Evolutionary conservation across 2,797 vertebrate genomes (phyloP).

Genomic region (Pygocentrus nattereri): DNA sequence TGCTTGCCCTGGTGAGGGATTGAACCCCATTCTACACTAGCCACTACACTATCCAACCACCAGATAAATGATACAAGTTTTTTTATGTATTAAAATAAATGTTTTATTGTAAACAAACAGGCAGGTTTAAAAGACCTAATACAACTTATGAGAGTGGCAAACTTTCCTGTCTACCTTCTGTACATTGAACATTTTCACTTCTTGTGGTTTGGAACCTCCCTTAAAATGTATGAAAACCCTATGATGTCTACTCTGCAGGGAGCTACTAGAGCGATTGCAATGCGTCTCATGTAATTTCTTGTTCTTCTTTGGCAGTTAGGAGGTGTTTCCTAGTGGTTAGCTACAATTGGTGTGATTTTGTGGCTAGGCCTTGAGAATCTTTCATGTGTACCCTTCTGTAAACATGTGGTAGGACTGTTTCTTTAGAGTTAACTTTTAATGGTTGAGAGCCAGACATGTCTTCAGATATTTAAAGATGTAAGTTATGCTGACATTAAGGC

Average conservation of each 20-base stretch:
- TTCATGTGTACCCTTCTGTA: conserved; percentile 7
- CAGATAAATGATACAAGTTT: too few relatives aligned
- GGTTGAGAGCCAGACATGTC: not conserved
- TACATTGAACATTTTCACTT: not conserved
- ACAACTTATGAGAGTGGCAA: not conserved
- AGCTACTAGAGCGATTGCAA: not conserved
- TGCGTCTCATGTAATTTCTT: not conserved
- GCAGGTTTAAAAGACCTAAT: too few relatives aligned
- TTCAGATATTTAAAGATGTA: not conserved
- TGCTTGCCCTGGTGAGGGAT: too few relatives aligned
- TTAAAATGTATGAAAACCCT: not conserved
- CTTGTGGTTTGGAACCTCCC: not conserved
- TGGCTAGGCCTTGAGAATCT: not conserved
- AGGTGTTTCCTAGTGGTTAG: conserved; percentile 26
- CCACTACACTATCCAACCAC: too few relatives aligned
- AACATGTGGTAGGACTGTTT: not conserved
- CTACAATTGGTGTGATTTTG: conserved; percentile 23
- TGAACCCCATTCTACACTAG: too few relatives aligned
- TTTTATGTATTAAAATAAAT: too few relatives aligned
- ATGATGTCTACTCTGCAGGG: not conserved
- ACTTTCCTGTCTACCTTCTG: not conserved
- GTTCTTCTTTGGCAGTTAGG: conserved; percentile 4
- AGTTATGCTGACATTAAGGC: not conserved
- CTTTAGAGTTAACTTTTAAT: not conserved
- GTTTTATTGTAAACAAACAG: too few relatives aligned